These are phyloP conservation scores for Microchirus variegatus DNA, from an alignment of 2,797 vertebrate species.

Conservation along the genomic window DNA sequence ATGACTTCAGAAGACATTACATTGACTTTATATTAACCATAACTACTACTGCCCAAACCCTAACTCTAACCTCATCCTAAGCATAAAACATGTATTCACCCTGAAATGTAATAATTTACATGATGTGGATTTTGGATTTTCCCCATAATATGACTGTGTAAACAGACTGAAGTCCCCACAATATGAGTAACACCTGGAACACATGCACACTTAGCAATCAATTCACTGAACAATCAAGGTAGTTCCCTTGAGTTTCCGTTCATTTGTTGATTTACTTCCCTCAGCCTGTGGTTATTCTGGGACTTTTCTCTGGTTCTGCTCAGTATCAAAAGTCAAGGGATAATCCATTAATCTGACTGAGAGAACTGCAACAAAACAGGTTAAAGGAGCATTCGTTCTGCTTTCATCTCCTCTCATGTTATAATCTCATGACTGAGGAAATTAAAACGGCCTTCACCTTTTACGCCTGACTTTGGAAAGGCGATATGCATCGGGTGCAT, in stretches of 20 bases:
- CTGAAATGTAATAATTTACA: too few relatives aligned
- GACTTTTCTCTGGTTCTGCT: not conserved
- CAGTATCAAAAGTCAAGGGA: not conserved
- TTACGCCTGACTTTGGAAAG: conserved; percentile 32
- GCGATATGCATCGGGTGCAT: conserved; percentile 24
- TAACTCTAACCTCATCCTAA: too few relatives aligned
- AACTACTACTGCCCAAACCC: too few relatives aligned
- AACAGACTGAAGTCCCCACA: too few relatives aligned
- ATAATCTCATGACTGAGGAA: conserved; percentile 32
- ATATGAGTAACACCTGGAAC: not conserved
- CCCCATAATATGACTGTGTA: too few relatives aligned
- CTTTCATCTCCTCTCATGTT: conserved; percentile 22
- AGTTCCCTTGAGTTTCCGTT: conserved; percentile 25
- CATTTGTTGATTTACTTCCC: conserved; percentile 13
- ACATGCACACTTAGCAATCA: conserved; percentile 43
- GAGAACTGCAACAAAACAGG: not conserved
- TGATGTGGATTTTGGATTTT: too few relatives aligned
- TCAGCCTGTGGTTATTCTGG: conserved; percentile 9
- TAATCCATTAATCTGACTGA: not conserved
- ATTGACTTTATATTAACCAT: too few relatives aligned
- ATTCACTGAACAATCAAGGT: conserved; percentile 38
- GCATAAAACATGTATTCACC: too few relatives aligned
- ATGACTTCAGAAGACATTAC: too few relatives aligned
- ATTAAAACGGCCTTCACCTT: conserved; percentile 46
- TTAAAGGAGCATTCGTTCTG: conserved; percentile 1